phyloP scores from a whole-genome alignment of 2,888 invertebrate species.

The Acanthosoma haemorrhoidale region DNA sequence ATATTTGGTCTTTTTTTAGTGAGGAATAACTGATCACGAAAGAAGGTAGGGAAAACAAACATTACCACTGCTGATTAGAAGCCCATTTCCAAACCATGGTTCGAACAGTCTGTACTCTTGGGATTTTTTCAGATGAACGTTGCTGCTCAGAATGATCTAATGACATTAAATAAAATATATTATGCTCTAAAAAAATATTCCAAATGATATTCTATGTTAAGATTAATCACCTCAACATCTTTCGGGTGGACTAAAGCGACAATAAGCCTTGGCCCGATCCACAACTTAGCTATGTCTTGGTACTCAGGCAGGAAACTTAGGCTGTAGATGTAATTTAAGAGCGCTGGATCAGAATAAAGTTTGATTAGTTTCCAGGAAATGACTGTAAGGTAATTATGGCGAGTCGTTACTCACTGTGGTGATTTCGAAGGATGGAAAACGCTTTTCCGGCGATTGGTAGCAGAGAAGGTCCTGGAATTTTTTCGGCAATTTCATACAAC shows the following conservation, averaged over 20 bases:
- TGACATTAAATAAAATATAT: background rate
- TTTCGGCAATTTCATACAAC: constrained; percentile 35
- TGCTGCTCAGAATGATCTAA: constrained; percentile 45
- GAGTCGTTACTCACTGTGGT: constrained; percentile 33
- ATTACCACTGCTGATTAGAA: constrained; percentile 47
- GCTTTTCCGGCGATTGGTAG: constrained; percentile 35
- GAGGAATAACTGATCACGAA: background rate
- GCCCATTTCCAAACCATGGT: constrained; percentile 48
- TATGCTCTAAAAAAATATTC: background rate
- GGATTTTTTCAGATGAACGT: constrained; percentile 46
- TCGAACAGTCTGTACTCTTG: constrained; percentile 46
- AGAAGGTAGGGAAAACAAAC: background rate
- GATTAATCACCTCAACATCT: constrained; percentile 34
- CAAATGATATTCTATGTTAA: background rate
- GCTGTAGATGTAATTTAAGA: constrained; percentile 28
- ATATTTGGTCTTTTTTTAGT: no score
- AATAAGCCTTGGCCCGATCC: constrained; percentile 34
- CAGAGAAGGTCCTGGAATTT: constrained; percentile 32
- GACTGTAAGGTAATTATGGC: no score
- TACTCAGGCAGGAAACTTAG: constrained; percentile 30
- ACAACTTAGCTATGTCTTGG: constrained; percentile 34
- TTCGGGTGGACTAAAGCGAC: constrained; percentile 34
- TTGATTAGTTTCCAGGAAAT: background rate
- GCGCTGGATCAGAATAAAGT: constrained; percentile 23
- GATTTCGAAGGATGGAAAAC: constrained; percentile 25